Conservation (phyloP, 2,888 invertebrate species). For the Tiphia femorata region DNA sequence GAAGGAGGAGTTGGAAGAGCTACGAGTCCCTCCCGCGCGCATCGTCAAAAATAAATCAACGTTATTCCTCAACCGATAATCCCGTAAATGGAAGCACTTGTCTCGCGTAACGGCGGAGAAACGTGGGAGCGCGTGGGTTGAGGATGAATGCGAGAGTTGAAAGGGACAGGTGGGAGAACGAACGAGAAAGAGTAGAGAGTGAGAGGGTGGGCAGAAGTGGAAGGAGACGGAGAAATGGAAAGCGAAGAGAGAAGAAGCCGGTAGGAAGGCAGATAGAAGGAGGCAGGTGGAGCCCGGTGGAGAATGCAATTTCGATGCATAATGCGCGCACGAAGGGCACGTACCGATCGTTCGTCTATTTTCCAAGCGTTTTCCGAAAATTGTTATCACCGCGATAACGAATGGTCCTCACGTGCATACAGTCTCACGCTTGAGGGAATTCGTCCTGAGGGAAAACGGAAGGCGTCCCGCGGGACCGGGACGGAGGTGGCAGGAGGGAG, state of each 20-base stretch:
- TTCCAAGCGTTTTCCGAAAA: slow-evolving; percentile 17
- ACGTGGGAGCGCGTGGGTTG: too few species aligned
- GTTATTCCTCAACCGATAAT: slow-evolving; percentile 24
- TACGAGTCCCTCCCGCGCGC: too few species aligned
- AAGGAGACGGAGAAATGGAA: too few species aligned
- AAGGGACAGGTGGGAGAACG: too few species aligned
- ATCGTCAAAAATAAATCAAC: slow-evolving; percentile 30
- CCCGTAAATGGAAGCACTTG: slow-evolving; percentile 21
- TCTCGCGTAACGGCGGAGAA: slow-evolving; percentile 6
- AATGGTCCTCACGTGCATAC: slow-evolving; percentile 20
- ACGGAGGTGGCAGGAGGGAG: too few species aligned
- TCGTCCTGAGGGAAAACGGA: too few species aligned
- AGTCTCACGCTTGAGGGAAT: not conserved
- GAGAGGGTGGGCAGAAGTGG: too few species aligned
- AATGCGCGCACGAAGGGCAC: slow-evolving; percentile 21
- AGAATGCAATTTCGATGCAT: slow-evolving; percentile 29
- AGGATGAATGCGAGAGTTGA: slow-evolving; percentile 5
- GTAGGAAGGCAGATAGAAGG: not conserved
- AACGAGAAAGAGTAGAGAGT: too few species aligned
- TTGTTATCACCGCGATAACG: slow-evolving; percentile 22
- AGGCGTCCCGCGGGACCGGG: too few species aligned
- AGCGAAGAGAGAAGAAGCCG: too few species aligned
- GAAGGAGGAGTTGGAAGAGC: not conserved
- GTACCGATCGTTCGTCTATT: slow-evolving; percentile 23
- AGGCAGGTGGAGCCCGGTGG: not conserved